Conservation (phyloP, 2,113 vertebrate species). For the Xenopus tropicalis region DNA sequence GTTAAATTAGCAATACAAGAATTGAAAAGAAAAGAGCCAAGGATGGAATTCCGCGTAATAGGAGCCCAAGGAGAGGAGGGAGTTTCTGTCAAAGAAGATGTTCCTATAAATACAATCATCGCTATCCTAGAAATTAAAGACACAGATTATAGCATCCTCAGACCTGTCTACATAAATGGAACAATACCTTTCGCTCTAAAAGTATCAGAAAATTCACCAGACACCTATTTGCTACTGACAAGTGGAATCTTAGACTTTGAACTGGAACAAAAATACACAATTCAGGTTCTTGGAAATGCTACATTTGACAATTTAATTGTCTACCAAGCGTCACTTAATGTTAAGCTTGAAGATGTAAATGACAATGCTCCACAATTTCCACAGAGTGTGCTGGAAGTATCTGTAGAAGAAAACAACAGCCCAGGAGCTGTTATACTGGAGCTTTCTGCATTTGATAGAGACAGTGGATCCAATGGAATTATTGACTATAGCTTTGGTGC, state of each 20-base stretch:
- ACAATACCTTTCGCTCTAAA: constrained; percentile 20
- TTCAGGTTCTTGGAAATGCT: constrained; percentile 10
- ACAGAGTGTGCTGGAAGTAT: constrained; percentile 5
- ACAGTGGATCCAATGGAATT: constrained; percentile 27
- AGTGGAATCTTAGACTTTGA: constrained; percentile 19
- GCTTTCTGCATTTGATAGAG: constrained; percentile 26
- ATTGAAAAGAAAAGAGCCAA: constrained; percentile 7
- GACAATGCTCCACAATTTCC: constrained; percentile 24
- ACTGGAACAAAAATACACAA: constrained; percentile 8
- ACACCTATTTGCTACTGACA: constrained; percentile 21
- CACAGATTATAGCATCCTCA: constrained; percentile 13
- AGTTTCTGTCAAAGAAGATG: constrained; percentile 24
- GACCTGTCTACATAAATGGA: constrained; percentile 23
- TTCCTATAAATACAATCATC: constrained; percentile 15
- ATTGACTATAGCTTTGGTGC: constrained; percentile 1
- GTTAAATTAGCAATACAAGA: constrained; percentile 10
- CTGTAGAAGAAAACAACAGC: constrained; percentile 25
- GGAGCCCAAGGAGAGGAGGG: neutral
- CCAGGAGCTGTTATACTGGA: constrained; percentile 18
- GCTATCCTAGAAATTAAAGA: constrained; percentile 30
- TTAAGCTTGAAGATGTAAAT: constrained; percentile 29
- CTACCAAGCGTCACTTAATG: neutral
- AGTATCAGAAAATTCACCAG: constrained; percentile 19
- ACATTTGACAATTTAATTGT: neutral
- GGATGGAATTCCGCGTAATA: constrained; percentile 29